Conservation (phyloP, 2,888 invertebrate genomes). For the Phlogophora meticulosa region DNA sequence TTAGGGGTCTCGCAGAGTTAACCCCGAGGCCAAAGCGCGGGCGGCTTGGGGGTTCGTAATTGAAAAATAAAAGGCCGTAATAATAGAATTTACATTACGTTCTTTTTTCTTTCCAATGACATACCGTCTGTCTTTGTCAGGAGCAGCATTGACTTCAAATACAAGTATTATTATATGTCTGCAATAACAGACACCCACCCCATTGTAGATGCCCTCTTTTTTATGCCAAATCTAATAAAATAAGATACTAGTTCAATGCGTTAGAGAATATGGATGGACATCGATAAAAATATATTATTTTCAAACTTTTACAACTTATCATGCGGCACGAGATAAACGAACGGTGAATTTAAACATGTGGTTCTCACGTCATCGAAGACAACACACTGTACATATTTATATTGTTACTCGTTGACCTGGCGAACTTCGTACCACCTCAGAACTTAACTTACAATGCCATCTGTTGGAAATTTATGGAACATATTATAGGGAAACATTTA, state of each 20-base stretch:
- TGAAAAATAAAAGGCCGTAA: constrained; percentile 91
- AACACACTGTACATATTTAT: background rate
- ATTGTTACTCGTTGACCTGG: too few species aligned
- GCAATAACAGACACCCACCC: constrained; percentile 72
- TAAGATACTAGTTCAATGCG: background rate
- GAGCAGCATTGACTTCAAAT: constrained; percentile 81
- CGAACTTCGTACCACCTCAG: too few species aligned
- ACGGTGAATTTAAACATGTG: background rate
- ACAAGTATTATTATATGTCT: constrained; percentile 60
- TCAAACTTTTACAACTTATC: background rate
- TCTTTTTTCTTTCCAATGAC: constrained; percentile 84
- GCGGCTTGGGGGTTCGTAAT: constrained; percentile 86
- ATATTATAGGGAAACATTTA: too few species aligned
- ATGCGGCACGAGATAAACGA: background rate
- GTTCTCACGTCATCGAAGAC: background rate
- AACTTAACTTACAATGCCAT: too few species aligned
- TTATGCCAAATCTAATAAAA: constrained; percentile 14
- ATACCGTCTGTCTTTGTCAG: constrained; percentile 87
- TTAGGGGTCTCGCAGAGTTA: constrained; percentile 80
- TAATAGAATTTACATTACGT: constrained; percentile 91
- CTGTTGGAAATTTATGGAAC: too few species aligned
- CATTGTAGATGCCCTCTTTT: constrained; percentile 54
- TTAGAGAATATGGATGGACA: background rate
- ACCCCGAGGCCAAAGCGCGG: constrained; percentile 82
- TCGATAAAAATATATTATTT: background rate